Conservation (phyloP, 2,113 vertebrate species). For the Excalfactoria chinensis region DNA sequence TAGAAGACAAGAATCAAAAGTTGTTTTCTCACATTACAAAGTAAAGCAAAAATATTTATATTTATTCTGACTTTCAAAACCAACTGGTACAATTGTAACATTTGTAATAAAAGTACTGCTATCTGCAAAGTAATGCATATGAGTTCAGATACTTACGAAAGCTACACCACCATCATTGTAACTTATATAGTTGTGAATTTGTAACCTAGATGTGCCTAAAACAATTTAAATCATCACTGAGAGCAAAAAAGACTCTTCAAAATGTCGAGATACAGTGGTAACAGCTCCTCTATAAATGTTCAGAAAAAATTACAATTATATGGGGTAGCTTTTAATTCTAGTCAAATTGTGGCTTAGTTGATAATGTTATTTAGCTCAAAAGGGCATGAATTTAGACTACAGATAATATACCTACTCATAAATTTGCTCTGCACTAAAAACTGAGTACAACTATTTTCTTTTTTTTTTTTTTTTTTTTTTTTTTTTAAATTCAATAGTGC, state of each 20-base stretch:
- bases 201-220: not conserved
- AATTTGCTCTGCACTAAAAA: not conserved
- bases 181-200: not conserved
- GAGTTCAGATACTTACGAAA: not conserved
- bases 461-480: not conserved
- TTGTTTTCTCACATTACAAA: accelerated
- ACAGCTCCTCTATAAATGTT: not conserved
- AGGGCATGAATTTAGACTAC: not conserved
- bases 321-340: not conserved
- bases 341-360: not conserved
- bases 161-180: not conserved
- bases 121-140: not conserved
- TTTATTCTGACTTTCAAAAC: not conserved
- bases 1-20: not conserved
- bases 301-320: not conserved
- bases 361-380: not conserved
- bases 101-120: not conserved
- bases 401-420: not conserved
- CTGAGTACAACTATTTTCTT: constrained; percentile 26
- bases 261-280: not conserved
- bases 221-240: not conserved
- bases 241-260: not conserved
- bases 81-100: accelerated
- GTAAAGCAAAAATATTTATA: accelerated
- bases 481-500: constrained; percentile 33